Evolutionary conservation across 2,888 invertebrate species (phyloP).

Genomic region (Erpobdella octoculata): DNA sequence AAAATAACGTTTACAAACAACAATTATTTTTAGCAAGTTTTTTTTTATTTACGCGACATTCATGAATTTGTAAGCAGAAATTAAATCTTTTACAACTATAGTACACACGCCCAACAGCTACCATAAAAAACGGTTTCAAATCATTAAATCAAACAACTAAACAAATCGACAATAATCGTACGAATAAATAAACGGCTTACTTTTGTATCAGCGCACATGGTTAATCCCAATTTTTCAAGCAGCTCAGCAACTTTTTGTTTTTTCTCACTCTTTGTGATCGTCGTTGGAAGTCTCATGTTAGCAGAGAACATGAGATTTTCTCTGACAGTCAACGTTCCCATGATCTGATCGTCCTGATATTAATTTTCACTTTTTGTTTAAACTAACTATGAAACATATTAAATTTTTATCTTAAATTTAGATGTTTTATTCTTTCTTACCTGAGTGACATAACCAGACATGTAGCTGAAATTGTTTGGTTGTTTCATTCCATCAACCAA

Average conservation of each 20-base stretch:
- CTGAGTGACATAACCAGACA: conserved; percentile 52
- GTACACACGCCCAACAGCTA: too few relatives aligned
- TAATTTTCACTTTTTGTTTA: neutral
- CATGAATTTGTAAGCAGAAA: too few relatives aligned
- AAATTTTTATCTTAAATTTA: neutral
- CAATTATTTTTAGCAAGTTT: too few relatives aligned
- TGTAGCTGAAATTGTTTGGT: conserved; percentile 50
- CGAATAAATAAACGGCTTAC: too few relatives aligned
- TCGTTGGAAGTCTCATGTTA: conserved; percentile 44
- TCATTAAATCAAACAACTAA: too few relatives aligned
- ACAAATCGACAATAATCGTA: too few relatives aligned
- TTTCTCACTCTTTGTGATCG: conserved; percentile 39
- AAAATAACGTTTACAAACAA: too few relatives aligned
- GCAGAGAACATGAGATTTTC: conserved; percentile 52
- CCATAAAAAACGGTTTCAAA: too few relatives aligned
- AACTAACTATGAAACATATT: neutral
- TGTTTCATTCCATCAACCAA: conserved; percentile 48
- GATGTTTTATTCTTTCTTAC: neutral
- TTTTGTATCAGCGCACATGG: conserved; percentile 48
- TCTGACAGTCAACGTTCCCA: conserved; percentile 50
- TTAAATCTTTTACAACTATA: too few relatives aligned
- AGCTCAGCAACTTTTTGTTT: conserved; percentile 43
- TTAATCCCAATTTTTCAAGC: conserved; percentile 48
- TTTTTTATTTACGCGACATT: too few relatives aligned
- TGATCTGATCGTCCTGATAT: conserved; percentile 52